Conservation (phyloP, 92 coral and sea anemone species). For the Blastomussa wellsi region DNA sequence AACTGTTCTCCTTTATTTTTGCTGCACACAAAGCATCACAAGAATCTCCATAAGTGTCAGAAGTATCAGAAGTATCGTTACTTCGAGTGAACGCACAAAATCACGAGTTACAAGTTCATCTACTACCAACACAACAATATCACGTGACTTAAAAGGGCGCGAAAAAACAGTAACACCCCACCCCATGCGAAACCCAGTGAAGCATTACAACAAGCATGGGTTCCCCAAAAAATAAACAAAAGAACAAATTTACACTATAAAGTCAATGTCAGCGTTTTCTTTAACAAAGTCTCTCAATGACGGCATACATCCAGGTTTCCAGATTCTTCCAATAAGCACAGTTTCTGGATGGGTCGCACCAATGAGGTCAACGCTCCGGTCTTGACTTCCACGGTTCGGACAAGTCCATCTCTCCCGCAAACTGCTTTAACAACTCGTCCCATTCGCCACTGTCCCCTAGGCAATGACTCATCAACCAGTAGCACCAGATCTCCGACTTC, state of each 20-base stretch:
- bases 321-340: too few species aligned
- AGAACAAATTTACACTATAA: not conserved
- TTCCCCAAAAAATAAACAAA: too few species aligned
- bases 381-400: constrained; percentile 53
- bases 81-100: too few species aligned
- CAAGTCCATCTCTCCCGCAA: constrained; percentile 44
- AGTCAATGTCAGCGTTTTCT: not conserved
- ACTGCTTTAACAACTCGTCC: constrained; percentile 20
- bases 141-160: not conserved
- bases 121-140: too few species aligned
- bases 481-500: constrained; percentile 55
- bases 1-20: too few species aligned
- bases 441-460: constrained; percentile 48
- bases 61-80: too few species aligned
- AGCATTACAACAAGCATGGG: constrained; percentile 10
- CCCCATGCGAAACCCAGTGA: constrained; percentile 7
- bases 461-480: constrained; percentile 30
- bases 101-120: too few species aligned
- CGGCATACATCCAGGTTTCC: too few species aligned
- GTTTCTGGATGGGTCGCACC: constrained; percentile 14
- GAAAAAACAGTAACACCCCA: constrained; percentile 6
- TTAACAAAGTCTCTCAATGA: not conserved
- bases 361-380: constrained; percentile 22
- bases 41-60: too few species aligned
- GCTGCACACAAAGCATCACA: too few species aligned